Evolutionary conservation across 2,113 vertebrate genomes (phyloP), one percentile per base, ranked within the genome.

Genomic region (Orientallactaga bullata): DNA sequence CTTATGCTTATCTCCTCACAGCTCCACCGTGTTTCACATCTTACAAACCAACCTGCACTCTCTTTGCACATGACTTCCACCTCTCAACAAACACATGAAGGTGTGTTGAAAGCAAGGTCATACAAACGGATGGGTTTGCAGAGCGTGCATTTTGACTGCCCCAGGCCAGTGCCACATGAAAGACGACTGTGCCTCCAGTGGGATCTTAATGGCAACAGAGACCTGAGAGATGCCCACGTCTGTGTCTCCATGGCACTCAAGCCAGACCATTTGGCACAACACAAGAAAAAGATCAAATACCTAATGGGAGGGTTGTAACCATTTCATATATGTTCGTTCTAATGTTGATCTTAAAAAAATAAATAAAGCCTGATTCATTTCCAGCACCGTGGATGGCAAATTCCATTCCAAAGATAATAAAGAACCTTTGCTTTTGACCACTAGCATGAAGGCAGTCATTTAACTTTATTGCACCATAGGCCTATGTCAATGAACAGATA

Each of bases 321-420:
- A 66, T 42, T 93, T 89, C 61, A 80, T 84, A 79, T 7, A 30
- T 32, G 58, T 60, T 82, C 30, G 82, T 55, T 84, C 94, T 78
- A 69, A 85, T n/a, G 15, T n/a, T 81, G 7, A 26, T 42, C 58
- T 85, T n/a, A 5, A 7, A 23, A 86, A 83, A 66, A 35, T 66
- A 71, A 15, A 15, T 16, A 21, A 47, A 47, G 28, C 74, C 47
- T 73, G 78, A 95, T 79, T 85, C 79, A 73, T 73, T 83, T 91
- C 66, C 77, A 85, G 61, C 39, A 79, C 55, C 84, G 80, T 76
- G 65, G 63, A 86, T 7, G 42, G 47, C 23, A 78, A 63, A 82
- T 93, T 94, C 84, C 42, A 78, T 5, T 89, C 68, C 68, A 88
- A 93, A 89, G 28, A 72, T 74, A 89, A 76, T 7, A 76, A 76